Conservation (phyloP, 1,140 invertebrate genomes). For the Drosophila athabasca region DNA sequence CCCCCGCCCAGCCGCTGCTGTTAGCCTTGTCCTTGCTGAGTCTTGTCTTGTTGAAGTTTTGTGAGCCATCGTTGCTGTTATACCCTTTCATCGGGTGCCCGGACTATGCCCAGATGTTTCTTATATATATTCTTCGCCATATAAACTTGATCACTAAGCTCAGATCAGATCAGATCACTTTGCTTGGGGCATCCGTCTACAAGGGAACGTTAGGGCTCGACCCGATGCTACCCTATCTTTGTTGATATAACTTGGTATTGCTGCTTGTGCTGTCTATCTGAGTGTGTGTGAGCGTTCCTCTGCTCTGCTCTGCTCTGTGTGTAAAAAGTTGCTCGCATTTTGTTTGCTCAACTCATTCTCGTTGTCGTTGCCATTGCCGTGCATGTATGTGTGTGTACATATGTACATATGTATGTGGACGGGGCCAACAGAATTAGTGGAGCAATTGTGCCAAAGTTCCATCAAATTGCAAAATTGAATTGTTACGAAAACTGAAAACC, state of each 20-base stretch:
- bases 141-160: no score
- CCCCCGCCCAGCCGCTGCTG: constrained; percentile 27
- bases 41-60: constrained; percentile 76
- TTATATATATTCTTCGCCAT: no score
- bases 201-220: no score
- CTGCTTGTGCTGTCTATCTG: constrained; percentile 59
- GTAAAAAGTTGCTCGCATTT: constrained; percentile 58
- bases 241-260: constrained; percentile 34
- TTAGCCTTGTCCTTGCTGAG: constrained; percentile 73
- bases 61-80: constrained; percentile 25
- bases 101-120: no score
- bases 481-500: constrained; percentile 7
- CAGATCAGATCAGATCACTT: no score
- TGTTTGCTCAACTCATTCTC: constrained; percentile 56
- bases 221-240: no score
- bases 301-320: no score
- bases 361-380: constrained; percentile 8
- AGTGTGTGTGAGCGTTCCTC: constrained; percentile 37
- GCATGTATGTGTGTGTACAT: constrained; percentile 8
- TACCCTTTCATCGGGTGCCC: no score
- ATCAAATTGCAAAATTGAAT: constrained; percentile 39
- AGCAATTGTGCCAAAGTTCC: constrained; percentile 53
- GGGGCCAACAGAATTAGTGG: constrained; percentile 62
- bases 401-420: constrained; percentile 2
- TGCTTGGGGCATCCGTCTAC: no score